A percentile compares a stretch with the other conserved stretches of the same genome.
phyloP scores from a whole-genome alignment of 2,888 invertebrate species.

The Adelphocoris suturalis region DNA sequence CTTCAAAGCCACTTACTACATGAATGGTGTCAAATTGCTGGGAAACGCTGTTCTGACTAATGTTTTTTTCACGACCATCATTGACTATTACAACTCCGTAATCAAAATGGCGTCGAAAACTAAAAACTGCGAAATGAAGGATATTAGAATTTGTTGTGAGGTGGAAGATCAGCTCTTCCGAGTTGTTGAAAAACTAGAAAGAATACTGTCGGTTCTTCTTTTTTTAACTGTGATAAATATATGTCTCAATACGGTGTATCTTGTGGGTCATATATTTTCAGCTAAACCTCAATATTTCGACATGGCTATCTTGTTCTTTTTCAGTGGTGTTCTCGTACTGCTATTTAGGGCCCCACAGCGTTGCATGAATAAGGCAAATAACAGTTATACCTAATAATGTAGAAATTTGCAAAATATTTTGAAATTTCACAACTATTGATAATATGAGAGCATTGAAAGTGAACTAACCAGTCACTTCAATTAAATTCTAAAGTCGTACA shows the following conservation, averaged over 20 bases:
- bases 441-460: no score
- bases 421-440: no score
- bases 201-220: neutral
- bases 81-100: neutral
- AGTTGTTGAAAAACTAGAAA: neutral
- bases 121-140: neutral
- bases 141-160: slow-evolving; percentile 25
- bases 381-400: no score
- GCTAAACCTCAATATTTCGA: neutral
- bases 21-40: slow-evolving; percentile 7
- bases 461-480: no score
- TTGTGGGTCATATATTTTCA: neutral
- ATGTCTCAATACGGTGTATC: neutral
- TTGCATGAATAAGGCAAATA: slow-evolving; percentile 46
- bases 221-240: neutral
- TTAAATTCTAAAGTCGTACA: no score
- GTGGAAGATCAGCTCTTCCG: slow-evolving; percentile 23
- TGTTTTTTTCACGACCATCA: neutral
- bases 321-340: neutral
- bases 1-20: neutral
- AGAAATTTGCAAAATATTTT: no score
- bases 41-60: slow-evolving; percentile 21
- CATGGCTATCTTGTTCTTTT: neutral
- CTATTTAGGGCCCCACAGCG: neutral
- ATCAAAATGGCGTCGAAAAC: neutral